phyloP scores from a whole-genome alignment of 2,113 vertebrate species.

The Saguinus midas region DNA sequence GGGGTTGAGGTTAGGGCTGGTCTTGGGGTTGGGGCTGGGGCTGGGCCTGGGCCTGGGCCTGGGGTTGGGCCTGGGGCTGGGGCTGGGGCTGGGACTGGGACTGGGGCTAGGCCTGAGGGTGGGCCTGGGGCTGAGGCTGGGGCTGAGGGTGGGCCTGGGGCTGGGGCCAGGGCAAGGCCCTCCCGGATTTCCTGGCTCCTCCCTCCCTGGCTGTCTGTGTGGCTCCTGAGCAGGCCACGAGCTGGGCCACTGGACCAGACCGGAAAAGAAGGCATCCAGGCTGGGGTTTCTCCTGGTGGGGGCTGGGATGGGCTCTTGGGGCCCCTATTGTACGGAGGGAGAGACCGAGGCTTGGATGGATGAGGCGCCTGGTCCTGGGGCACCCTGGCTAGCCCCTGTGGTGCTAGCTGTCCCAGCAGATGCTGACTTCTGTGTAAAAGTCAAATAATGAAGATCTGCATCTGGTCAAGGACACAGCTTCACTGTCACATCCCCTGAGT shows the following conservation, averaged over 20 bases:
- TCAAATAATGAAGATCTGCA: not conserved
- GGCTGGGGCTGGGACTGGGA: no score
- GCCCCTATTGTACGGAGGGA: not conserved
- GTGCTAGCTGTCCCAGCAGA: accelerated
- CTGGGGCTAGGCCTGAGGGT: not conserved
- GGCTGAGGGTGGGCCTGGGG: accelerated
- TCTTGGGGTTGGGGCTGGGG: no score
- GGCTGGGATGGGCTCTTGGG: not conserved
- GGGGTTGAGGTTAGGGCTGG: no score
- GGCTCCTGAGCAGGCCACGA: not conserved
- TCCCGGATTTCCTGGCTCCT: slow-evolving; percentile 70
- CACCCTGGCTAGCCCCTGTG: not conserved
- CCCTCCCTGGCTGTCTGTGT: not conserved
- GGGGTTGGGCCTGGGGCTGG: no score
- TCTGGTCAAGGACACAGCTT: not conserved
- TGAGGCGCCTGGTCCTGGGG: accelerated
- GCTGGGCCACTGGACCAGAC: not conserved
- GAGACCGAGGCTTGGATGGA: not conserved
- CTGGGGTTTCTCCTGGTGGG: not conserved
- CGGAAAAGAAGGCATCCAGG: not conserved
- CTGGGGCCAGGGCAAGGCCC: not conserved
- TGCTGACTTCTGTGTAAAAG: not conserved
- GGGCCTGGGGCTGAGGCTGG: accelerated
- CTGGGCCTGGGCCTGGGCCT: no score
- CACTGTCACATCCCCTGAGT: not conserved